A percentile compares a stretch with the other conserved stretches of the same genome.
phyloP scores from a whole-genome alignment of 1,140 invertebrate species.

The Kradibia gibbosae region DNA sequence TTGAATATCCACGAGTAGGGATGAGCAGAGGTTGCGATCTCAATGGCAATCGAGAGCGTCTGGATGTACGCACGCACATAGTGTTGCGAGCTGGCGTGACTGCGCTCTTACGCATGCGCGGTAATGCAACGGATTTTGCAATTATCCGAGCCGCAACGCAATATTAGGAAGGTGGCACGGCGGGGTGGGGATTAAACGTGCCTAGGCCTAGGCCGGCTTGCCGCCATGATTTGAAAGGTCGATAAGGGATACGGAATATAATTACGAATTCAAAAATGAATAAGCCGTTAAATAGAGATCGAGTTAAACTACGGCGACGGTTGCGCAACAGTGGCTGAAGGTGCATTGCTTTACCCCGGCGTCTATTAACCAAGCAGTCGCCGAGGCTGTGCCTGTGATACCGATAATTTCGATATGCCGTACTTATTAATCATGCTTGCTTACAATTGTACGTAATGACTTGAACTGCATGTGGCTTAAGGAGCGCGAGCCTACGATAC shows the following conservation, averaged over 20 bases:
- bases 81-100: not conserved
- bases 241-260: slow-evolving; percentile 68
- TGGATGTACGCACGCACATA: slow-evolving; percentile 36
- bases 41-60: not conserved
- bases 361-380: too few species aligned
- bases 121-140: slow-evolving; percentile 66
- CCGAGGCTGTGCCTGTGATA: not conserved
- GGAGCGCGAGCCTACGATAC: not conserved
- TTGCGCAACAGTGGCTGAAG: slow-evolving; percentile 48
- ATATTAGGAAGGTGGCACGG: too few species aligned
- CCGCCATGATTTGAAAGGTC: slow-evolving; percentile 67
- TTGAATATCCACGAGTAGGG: not conserved
- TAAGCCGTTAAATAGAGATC: slow-evolving; percentile 43
- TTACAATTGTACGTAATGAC: slow-evolving; percentile 43
- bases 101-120: slow-evolving; percentile 52
- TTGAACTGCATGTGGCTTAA: slow-evolving; percentile 9
- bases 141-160: slow-evolving; percentile 65
- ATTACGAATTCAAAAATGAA: slow-evolving; percentile 65
- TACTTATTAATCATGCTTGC: slow-evolving; percentile 45
- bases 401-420: slow-evolving; percentile 41
- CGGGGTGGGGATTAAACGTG: slow-evolving; percentile 51
- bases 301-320: slow-evolving; percentile 27
- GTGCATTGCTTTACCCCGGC: slow-evolving; percentile 47
- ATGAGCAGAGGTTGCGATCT: not conserved
- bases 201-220: slow-evolving; percentile 48